These are phyloP conservation scores for Diploscapter pachys DNA, from an alignment of 1,140 invertebrate species.

Conservation along the genomic window DNA sequence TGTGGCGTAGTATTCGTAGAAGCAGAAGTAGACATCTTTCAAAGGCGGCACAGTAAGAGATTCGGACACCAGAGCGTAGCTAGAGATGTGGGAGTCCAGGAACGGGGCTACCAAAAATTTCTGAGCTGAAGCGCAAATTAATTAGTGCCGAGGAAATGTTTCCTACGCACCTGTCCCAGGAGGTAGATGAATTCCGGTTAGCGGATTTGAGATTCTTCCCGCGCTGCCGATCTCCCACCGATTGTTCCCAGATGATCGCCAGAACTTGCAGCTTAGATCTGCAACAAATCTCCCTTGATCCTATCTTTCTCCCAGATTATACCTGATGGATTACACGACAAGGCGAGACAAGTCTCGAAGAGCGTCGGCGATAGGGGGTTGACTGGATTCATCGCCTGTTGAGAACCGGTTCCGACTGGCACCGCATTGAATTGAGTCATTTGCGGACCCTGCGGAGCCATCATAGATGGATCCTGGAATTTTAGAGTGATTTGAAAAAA, in stretches of 20 bases:
- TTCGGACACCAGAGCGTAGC: slow-evolving; percentile 29
- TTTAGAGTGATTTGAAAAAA: too few species aligned
- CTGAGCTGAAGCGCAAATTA: slow-evolving; percentile 20
- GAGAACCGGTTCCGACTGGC: neutral
- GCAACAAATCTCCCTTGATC: too few species aligned
- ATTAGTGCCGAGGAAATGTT: neutral
- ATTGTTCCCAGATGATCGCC: slow-evolving; percentile 34
- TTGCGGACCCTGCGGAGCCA: neutral
- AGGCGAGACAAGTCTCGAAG: slow-evolving; percentile 36
- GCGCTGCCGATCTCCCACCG: slow-evolving; percentile 36
- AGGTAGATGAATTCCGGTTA: slow-evolving; percentile 37
- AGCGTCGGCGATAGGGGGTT: slow-evolving; percentile 8
- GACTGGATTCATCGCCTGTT: neutral
- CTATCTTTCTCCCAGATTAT: neutral
- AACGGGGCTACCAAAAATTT: slow-evolving; percentile 35
- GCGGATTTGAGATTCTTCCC: slow-evolving; percentile 31
- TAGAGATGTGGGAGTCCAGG: slow-evolving; percentile 23
- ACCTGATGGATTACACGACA: slow-evolving; percentile 41
- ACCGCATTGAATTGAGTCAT: slow-evolving; percentile 4
- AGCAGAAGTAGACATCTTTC: slow-evolving; percentile 37
- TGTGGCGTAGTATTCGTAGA: slow-evolving; percentile 38
- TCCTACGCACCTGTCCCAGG: slow-evolving; percentile 27
- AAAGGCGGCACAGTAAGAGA: slow-evolving; percentile 22
- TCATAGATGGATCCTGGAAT: too few species aligned
- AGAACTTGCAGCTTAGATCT: slow-evolving; percentile 36